Evolutionary conservation across 30 jellyfish, hydroid and myxozoan species (phyloP).

Genomic region (Rhopilema esculentum): DNA sequence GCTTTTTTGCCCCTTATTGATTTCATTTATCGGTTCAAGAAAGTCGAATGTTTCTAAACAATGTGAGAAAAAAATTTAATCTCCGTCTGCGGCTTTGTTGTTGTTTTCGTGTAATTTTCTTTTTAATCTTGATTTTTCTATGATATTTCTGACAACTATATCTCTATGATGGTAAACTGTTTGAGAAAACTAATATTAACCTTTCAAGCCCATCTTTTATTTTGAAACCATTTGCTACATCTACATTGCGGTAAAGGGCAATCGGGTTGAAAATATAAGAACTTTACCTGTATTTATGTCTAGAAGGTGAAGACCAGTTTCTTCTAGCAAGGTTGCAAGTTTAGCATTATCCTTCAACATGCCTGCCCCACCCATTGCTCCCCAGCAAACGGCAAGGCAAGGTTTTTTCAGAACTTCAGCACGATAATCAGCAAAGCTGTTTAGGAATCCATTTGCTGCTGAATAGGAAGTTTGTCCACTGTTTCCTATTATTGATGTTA

Average conservation of each 20-base stretch:
- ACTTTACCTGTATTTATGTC: constrained; percentile 48
- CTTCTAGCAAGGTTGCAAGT: constrained; percentile 40
- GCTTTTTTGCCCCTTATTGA: no score
- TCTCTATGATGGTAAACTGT: no score
- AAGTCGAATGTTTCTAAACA: no score
- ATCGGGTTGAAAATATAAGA: background rate
- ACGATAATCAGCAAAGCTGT: constrained; percentile 72
- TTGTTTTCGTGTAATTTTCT: no score
- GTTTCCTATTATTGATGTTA: constrained; percentile 55
- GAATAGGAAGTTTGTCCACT: constrained; percentile 63
- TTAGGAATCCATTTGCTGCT: constrained; percentile 64
- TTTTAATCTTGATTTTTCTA: no score
- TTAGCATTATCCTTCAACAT: constrained; percentile 30
- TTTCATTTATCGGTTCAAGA: no score
- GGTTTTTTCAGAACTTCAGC: constrained; percentile 37
- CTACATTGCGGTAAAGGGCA: background rate
- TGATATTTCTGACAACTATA: no score
- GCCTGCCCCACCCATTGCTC: constrained; percentile 85
- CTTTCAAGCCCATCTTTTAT: no score
- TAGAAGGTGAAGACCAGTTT: constrained; percentile 43
- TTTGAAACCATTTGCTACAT: no score
- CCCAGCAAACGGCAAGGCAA: constrained; percentile 73
- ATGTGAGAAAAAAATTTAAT: no score
- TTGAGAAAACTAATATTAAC: no score
- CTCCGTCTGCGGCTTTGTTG: no score